Evolutionary conservation across 2,797 vertebrate genomes (phyloP).

Genomic region (Ptychadena robeensis): DNA sequence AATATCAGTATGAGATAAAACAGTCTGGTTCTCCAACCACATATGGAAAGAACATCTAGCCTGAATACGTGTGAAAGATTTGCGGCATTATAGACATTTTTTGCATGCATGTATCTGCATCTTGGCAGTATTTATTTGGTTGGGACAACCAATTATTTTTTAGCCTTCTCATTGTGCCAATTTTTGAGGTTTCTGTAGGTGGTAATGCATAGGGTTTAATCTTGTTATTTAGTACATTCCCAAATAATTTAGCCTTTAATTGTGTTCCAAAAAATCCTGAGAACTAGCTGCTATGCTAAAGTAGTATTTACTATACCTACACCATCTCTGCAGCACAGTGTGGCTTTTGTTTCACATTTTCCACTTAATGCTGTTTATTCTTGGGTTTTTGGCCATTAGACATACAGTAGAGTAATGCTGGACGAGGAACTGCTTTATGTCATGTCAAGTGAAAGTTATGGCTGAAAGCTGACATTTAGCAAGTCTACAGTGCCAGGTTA

Average conservation of each 20-base stretch:
- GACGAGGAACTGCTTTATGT: constrained; percentile 48
- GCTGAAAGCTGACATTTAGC: constrained; percentile 32
- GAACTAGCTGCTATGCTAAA: constrained; percentile 18
- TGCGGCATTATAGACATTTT: constrained; percentile 15
- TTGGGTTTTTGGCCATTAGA: constrained; percentile 53
- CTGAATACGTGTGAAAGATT: constrained; percentile 38
- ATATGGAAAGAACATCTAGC: constrained; percentile 46
- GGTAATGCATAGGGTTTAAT: constrained; percentile 1
- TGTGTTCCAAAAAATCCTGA: constrained; percentile 22
- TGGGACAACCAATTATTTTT: background rate
- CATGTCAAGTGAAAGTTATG: constrained; percentile 52
- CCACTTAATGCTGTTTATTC: constrained; percentile 36
- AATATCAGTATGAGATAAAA: constrained; percentile 9
- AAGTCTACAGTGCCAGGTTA: constrained; percentile 22
- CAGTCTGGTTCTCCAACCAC: constrained; percentile 13
- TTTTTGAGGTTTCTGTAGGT: constrained; percentile 29
- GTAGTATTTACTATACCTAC: constrained; percentile 27
- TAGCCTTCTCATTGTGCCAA: background rate
- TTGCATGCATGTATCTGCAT: constrained; percentile 19
- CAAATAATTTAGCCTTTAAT: constrained; percentile 27
- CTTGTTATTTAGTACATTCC: constrained; percentile 23
- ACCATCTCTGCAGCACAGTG: constrained; percentile 28
- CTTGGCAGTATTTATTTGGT: background rate
- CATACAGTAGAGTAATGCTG: constrained; percentile 35
- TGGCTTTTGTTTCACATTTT: constrained; percentile 53